Evolutionary conservation across 2,797 vertebrate species (phyloP).

Genomic region (Botia kubotai): DNA sequence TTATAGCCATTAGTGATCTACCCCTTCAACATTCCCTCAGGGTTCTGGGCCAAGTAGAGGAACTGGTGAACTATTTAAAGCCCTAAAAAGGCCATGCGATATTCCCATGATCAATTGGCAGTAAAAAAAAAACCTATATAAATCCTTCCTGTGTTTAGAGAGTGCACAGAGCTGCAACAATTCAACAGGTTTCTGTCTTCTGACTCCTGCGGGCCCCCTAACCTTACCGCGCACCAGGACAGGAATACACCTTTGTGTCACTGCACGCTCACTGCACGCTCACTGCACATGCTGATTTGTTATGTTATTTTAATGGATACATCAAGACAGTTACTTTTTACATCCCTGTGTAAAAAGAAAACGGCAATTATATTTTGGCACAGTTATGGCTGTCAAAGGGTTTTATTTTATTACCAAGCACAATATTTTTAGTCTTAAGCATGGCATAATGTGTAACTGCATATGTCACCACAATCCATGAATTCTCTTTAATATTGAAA

Average conservation of each 20-base stretch:
- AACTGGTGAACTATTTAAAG: conserved; percentile 71
- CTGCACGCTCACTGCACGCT: background rate
- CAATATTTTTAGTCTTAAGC: no score
- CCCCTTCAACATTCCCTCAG: conserved; percentile 61
- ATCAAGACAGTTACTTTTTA: no score
- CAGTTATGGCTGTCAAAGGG: no score
- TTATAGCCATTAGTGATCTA: conserved; percentile 56
- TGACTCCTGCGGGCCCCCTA: conserved; percentile 28
- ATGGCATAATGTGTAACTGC: no score
- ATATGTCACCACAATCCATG: no score
- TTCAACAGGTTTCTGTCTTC: conserved; percentile 53
- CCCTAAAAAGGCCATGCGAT: conserved; percentile 76
- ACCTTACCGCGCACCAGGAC: background rate
- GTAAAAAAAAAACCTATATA: conserved; percentile 69
- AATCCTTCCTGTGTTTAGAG: conserved; percentile 77
- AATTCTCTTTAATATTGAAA: no score
- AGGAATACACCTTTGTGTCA: background rate
- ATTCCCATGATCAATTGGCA: conserved; percentile 70
- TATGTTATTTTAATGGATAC: background rate
- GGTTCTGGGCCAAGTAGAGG: conserved; percentile 62
- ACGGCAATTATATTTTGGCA: no score
- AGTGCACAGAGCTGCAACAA: conserved; percentile 65
- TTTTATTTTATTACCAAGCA: no score
- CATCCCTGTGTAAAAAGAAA: no score
- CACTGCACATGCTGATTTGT: background rate